A percentile compares a stretch with the other conserved stretches of the same genome.
phyloP scores from a whole-genome alignment of 2,113 vertebrate genomes.

The Passer montanus region DNA sequence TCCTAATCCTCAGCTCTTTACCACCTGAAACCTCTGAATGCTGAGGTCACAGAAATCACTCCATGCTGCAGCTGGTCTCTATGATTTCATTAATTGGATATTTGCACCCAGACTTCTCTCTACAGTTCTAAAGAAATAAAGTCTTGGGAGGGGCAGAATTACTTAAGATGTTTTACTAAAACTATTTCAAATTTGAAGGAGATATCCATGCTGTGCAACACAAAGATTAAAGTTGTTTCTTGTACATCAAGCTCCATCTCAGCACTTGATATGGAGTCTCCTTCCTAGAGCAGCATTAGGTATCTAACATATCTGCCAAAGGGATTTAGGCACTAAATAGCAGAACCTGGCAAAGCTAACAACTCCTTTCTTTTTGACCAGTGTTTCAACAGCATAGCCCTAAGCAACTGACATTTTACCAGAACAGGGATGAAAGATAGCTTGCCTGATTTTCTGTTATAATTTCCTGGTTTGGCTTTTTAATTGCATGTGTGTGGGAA shows the following conservation, averaged over 20 bases:
- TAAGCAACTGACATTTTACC: not conserved
- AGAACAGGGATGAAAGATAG: not conserved
- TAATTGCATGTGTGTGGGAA: not conserved
- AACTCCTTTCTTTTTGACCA: not conserved
- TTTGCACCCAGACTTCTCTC: not conserved
- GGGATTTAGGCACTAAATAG: not conserved
- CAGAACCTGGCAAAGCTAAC: not conserved
- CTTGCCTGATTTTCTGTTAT: not conserved
- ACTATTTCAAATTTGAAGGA: not conserved
- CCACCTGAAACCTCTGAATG: not conserved
- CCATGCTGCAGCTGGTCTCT: not conserved
- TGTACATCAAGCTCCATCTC: not conserved
- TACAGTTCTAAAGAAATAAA: not conserved
- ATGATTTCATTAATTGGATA: not conserved
- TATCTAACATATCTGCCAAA: not conserved
- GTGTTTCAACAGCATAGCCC: not conserved
- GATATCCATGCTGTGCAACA: not conserved
- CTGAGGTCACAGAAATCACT: not conserved
- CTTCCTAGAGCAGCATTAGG: not conserved
- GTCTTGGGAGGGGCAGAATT: accelerated
- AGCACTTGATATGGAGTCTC: accelerated
- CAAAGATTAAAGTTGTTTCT: not conserved
- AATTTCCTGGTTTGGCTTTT: constrained; percentile 12
- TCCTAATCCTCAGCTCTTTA: not conserved
- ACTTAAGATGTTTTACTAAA: not conserved